Percentiles rank a stretch among this genome's conserved stretches.
Evolutionary conservation across 2,888 invertebrate species (phyloP).

Genomic region (Pollenia amentaria): DNA sequence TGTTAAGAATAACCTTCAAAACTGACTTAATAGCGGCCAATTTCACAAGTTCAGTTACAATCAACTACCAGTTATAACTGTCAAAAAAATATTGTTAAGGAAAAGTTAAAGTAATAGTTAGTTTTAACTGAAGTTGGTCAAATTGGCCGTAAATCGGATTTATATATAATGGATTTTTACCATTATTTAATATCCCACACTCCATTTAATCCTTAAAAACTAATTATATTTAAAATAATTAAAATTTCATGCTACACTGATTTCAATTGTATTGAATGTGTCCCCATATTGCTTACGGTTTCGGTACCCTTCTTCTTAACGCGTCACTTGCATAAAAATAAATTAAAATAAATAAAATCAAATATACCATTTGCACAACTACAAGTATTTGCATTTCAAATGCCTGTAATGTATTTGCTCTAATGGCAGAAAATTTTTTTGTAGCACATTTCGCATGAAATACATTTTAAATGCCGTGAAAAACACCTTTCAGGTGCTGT

Average conservation of each 20-base stretch:
- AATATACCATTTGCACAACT: neutral
- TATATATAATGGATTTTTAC: too few relatives aligned
- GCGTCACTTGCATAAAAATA: conserved; percentile 23
- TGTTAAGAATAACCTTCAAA: too few relatives aligned
- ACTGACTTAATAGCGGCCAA: too few relatives aligned
- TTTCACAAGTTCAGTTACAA: too few relatives aligned
- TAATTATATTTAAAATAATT: neutral
- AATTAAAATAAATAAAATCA: conserved; percentile 42
- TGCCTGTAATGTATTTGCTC: conserved; percentile 65
- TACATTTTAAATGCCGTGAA: conserved; percentile 77
- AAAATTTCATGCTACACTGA: too few relatives aligned
- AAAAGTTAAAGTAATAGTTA: too few relatives aligned
- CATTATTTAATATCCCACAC: too few relatives aligned
- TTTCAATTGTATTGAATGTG: neutral
- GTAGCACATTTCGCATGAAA: conserved; percentile 57
- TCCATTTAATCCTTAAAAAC: too few relatives aligned
- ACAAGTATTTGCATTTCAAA: conserved; percentile 32
- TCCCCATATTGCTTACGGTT: neutral
- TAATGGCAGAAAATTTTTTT: conserved; percentile 54
- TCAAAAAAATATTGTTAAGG: too few relatives aligned
- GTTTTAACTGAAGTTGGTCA: too few relatives aligned
- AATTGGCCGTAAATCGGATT: too few relatives aligned
- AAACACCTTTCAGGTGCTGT: conserved; percentile 79
- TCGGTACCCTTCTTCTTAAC: conserved; percentile 11
- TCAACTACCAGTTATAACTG: too few relatives aligned